Base-by-base conservation (phyloP, 2,888 invertebrate genomes). In the Rhingia campestris region DNA sequence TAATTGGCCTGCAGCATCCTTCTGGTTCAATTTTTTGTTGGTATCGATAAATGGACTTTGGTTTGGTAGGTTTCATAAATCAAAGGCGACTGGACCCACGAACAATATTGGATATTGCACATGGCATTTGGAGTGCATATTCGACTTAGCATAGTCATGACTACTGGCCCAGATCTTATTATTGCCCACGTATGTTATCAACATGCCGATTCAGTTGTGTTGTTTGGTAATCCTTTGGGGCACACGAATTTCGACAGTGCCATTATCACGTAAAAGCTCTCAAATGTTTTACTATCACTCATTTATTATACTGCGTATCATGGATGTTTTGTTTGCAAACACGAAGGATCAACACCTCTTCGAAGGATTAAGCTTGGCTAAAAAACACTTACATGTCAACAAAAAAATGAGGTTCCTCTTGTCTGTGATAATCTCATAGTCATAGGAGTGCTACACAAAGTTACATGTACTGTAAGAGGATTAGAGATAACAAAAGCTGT, bases 371-470 rank as follows among this genome's bases (percentile, higher is more conserved):
- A 64, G 66, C 79, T 72, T 59, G 64, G 51, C 64, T 73, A 66
- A 73, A 79, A 79, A 66, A 72, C 79, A 79, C 72, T 66, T 79
- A 79, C 64, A 72, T 73, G 79, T 73, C 64, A 66, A 59, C 64
- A 72, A 64, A 72, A 64, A 22, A 47, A 47, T 6, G 6, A 12
- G 7, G 47, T 22, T 47, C 14, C 22, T 22, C 47, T 6, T 22
- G 4, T 7, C 22, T 47, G 47, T 22, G 22, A 9, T 47, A 4
- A 22, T 22, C 22, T 4, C 7, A 47, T 22, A 47, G 12, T 12
- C 9, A 12, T 22, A 47, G 22, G 22, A 22, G 22, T 6, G 14
- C 9, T 14, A 9, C 12, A 47, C 7, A 22, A 22, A 47, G 22
- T 47, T 22, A 7, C 14, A 47, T 47, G 47, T 7, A 7, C 22